Evolutionary conservation across 2,888 invertebrate genomes (phyloP).

Genomic region (Charanyca ferruginea): DNA sequence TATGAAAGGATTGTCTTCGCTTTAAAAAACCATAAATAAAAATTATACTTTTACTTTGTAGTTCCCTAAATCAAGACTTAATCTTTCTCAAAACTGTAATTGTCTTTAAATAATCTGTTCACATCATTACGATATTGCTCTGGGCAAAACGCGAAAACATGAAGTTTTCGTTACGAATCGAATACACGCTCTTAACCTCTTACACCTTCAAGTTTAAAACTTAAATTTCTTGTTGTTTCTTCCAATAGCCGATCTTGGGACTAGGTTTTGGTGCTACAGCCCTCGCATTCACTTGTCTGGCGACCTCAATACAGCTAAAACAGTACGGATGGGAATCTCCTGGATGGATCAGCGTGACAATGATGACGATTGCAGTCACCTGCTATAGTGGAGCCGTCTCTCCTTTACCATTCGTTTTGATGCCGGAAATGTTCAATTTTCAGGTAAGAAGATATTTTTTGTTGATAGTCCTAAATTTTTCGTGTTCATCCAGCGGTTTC

Average conservation of each 20-base stretch:
- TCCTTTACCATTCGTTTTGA: slow-evolving; percentile 73
- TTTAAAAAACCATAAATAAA: no score
- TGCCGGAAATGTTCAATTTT: slow-evolving; percentile 78
- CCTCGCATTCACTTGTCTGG: slow-evolving; percentile 64
- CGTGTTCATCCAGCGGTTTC: no score
- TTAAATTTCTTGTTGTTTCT: neutral
- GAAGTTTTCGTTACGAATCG: no score
- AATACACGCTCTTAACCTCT: no score
- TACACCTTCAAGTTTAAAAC: neutral
- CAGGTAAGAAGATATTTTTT: slow-evolving; percentile 66
- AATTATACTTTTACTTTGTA: no score
- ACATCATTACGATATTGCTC: no score
- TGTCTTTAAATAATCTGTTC: no score
- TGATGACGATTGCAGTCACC: slow-evolving; percentile 65
- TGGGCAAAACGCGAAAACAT: no score
- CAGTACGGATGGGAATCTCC: slow-evolving; percentile 60
- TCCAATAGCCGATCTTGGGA: slow-evolving; percentile 67
- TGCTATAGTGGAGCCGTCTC: slow-evolving; percentile 72
- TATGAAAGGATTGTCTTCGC: no score
- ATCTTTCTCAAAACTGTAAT: no score
- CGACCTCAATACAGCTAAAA: slow-evolving; percentile 62
- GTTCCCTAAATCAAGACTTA: no score
- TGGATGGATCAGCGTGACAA: slow-evolving; percentile 70
- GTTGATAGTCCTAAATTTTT: neutral
- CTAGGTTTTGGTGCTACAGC: slow-evolving; percentile 58